A percentile compares a stretch with the other conserved stretches of the same genome.
These are phyloP conservation scores for Acanthopagrus latus DNA, from an alignment of 2,797 vertebrate genomes.

Conservation along the genomic window DNA sequence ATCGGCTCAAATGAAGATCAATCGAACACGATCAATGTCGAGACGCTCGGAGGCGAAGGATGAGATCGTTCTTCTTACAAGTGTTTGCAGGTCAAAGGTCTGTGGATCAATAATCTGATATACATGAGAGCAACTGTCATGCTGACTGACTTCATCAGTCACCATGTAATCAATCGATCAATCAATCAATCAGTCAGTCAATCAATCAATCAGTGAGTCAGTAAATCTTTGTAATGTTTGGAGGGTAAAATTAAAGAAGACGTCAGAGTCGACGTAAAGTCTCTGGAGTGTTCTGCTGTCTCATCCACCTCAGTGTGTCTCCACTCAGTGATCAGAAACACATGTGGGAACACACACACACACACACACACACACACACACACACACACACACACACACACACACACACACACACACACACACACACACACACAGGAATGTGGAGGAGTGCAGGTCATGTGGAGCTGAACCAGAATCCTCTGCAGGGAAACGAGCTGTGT, in stretches of 20 bases:
- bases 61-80: too few relatives aligned
- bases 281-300: not conserved
- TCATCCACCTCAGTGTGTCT: slow-evolving; percentile 10
- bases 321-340: slow-evolving; percentile 51
- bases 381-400: slow-evolving; percentile 32
- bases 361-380: slow-evolving; percentile 19
- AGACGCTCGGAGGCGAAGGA: not conserved
- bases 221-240: not conserved
- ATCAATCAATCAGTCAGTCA: not conserved
- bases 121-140: not conserved
- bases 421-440: slow-evolving; percentile 56
- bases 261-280: not conserved
- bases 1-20: not conserved
- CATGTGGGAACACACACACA: slow-evolving; percentile 14
- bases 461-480: slow-evolving; percentile 51
- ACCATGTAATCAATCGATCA: not conserved
- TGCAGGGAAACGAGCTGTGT: slow-evolving; percentile 40
- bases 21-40: too few relatives aligned
- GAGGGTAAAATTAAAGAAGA: not conserved
- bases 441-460: slow-evolving; percentile 52
- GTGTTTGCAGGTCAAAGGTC: too few relatives aligned
- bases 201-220: not conserved
- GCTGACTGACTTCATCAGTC: not conserved
- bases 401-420: slow-evolving; percentile 29
- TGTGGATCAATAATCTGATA: not conserved